Evolutionary conservation across 2,888 invertebrate species (phyloP).

Genomic region (Cataglyphis livida): DNA sequence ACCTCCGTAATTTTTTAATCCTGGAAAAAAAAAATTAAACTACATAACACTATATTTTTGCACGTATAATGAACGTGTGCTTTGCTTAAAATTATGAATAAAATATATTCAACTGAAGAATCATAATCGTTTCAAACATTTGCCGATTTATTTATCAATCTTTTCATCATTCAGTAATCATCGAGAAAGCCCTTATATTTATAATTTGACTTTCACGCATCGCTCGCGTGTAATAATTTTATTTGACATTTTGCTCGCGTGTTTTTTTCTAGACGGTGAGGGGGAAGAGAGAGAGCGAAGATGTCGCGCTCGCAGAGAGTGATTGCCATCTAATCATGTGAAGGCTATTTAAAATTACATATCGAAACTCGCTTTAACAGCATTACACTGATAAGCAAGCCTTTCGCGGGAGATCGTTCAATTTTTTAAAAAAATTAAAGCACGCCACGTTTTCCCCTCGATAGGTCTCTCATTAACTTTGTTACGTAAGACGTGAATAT

Average conservation of each 20-base stretch:
- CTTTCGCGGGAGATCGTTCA: constrained; percentile 30
- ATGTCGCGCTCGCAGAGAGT: neutral
- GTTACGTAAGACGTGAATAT: neutral
- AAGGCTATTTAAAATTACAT: constrained; percentile 69
- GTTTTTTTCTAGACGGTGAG: constrained; percentile 57
- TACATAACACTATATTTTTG: neutral
- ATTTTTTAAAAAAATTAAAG: constrained; percentile 61
- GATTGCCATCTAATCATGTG: constrained; percentile 65
- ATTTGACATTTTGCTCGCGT: constrained; percentile 61
- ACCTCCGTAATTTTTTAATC: neutral
- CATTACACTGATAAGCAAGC: constrained; percentile 61
- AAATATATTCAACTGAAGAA: neutral
- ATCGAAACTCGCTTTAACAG: constrained; percentile 58
- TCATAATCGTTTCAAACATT: neutral
- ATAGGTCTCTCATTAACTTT: neutral
- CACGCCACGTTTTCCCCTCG: constrained; percentile 36
- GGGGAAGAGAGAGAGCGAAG: neutral
- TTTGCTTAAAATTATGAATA: neutral
- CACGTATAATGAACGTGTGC: no score
- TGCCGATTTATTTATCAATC: neutral
- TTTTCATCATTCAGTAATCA: constrained; percentile 11
- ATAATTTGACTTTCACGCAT: neutral
- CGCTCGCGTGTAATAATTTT: constrained; percentile 57
- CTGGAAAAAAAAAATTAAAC: no score
- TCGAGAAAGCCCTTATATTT: neutral